phyloP scores from a whole-genome alignment of 2,113 vertebrate species.

The Edolisoma coerulescens region DNA sequence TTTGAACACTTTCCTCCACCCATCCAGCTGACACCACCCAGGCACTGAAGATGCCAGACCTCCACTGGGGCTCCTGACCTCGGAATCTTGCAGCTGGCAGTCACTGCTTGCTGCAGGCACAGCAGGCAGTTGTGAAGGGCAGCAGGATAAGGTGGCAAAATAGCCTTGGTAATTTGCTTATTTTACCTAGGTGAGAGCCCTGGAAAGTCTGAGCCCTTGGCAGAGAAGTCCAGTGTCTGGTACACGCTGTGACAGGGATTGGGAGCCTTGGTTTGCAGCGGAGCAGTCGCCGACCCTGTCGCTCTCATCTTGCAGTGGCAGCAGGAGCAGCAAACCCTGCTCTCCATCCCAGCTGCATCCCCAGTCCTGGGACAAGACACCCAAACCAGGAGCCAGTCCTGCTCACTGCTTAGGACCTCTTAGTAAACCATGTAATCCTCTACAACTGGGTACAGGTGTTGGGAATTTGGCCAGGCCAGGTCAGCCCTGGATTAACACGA shows the following conservation, averaged over 20 bases:
- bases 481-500: background rate
- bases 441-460: background rate
- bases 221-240: background rate
- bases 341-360: background rate
- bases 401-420: background rate
- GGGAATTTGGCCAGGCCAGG: background rate
- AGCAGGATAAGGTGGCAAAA: background rate
- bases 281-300: background rate
- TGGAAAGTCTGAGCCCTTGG: background rate
- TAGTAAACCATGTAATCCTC: background rate
- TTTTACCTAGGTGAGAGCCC: background rate
- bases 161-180: background rate
- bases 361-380: too few species aligned
- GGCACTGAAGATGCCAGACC: background rate
- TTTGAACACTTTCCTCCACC: background rate
- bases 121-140: background rate
- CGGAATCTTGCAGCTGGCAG: background rate
- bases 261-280: background rate
- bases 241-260: background rate
- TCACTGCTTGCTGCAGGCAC: background rate
- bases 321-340: background rate
- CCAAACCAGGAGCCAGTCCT: background rate
- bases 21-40: fast-evolving
- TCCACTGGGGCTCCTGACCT: background rate
- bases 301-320: background rate